Base-by-base conservation (phyloP, 1,140 invertebrate genomes). In the Sitophilus oryzae region DNA sequence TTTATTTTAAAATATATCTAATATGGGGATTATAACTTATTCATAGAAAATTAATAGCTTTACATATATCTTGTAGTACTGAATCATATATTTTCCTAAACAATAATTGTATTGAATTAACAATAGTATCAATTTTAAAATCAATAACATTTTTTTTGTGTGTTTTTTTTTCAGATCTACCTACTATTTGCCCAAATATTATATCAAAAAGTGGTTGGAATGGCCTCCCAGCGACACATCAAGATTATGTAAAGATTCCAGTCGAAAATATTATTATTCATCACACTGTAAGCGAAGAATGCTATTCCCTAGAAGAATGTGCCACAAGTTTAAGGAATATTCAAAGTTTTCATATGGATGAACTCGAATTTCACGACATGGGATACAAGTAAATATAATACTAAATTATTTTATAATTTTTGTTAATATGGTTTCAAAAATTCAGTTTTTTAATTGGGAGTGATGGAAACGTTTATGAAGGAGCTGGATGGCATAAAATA, bases 401-500 rank as follows among this genome's bases (percentile, higher is more conserved):
- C n/a, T 42, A 8, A 5, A 6, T 44, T 8, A 8, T 16, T 34
- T 9, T 21, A 15, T 25, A 45, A 20, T 57, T 57, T 53, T 45
- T 46, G 18, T 50, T 67, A n/a, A n/a, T n/a, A n/a, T n/a, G n/a
- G n/a, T n/a, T n/a, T n/a, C n/a, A n/a, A n/a, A n/a, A n/a, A 6
- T 72, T 8, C 61, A 90, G 83, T 61, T 90, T 89, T 59, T 54
- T 89, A 6, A 78, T 90, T 49, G 87, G 87, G 1, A 84, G 83
- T 20, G 86, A 90, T 70, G 88, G 86, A 2, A 77, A 82, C 15
- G 74, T 88, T 11, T 90, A 89, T 61, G 85, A 89, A 72, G 88
- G 85, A 5, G 71, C 77, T 8, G 87, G 87, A 0, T 91, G 88
- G 88, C 76, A 82, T 30, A 73, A 76, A 46, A 75, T 80, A 0